These are phyloP conservation scores for Chaetogeoica ovagalla DNA, from an alignment of 2,888 invertebrate species.

Conservation along the genomic window DNA sequence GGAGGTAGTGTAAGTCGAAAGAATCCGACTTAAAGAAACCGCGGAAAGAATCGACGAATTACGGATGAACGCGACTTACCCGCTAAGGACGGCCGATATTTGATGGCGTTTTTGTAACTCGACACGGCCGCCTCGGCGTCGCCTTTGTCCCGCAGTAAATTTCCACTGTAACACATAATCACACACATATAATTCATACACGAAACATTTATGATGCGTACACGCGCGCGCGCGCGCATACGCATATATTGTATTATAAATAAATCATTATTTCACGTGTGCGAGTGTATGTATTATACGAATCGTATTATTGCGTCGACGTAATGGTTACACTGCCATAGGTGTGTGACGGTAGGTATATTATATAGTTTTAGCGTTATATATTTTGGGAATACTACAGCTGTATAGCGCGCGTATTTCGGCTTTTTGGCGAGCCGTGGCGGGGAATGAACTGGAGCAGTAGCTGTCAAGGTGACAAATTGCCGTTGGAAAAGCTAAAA, in stretches of 20 bases:
- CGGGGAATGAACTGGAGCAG: slow-evolving; percentile 24
- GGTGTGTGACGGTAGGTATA: not conserved
- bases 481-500: slow-evolving; percentile 39
- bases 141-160: slow-evolving; percentile 85
- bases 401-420: not conserved
- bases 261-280: not conserved
- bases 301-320: not conserved
- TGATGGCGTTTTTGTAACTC: slow-evolving; percentile 88
- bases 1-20: too few relatives aligned
- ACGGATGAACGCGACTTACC: too few relatives aligned
- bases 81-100: slow-evolving; percentile 89
- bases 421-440: not conserved
- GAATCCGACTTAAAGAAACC: too few relatives aligned
- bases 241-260: too few relatives aligned
- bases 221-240: not conserved
- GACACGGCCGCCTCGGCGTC: slow-evolving; percentile 84
- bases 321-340: not conserved
- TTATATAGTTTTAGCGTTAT: too few relatives aligned
- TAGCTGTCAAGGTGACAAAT: slow-evolving; percentile 52
- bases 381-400: not conserved
- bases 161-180: slow-evolving; percentile 75
- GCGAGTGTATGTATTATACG: too few relatives aligned
- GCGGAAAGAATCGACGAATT: too few relatives aligned
- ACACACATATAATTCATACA: not conserved
- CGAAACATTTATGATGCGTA: too few relatives aligned